Base-by-base conservation (phyloP, 2,888 invertebrate species). In the Tuberolachnus salignus region DNA sequence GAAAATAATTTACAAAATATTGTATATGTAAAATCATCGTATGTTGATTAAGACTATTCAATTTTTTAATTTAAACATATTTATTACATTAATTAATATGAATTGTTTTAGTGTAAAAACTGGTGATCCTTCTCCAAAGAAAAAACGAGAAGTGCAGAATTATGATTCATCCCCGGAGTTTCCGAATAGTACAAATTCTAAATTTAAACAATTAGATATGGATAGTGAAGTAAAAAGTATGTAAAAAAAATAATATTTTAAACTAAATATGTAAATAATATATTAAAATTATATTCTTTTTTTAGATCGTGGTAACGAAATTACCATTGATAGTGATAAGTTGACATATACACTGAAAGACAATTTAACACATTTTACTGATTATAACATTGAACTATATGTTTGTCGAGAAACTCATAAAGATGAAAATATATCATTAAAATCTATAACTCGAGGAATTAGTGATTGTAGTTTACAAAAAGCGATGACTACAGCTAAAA, bases 1-100 rank as follows among this genome's bases (percentile, higher is more conserved):
- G 94, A 95, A 85, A 92, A 95, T 84, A 89, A 90, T 53, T 85
- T 95, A 70, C 94, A 94, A 84, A 94, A 95, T 85, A 88, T 88
- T 84, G 91, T 94, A 73, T 91, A 90, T 83, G 84, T 89, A 3
- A 89, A 88, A 83, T 86, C 86, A 83, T 86, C 86, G 84, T 84
- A 82, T 55, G 70, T 63, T 23, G 14, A 72, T 19, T 2, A 6
- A 19, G 55, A 13, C 21, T 44, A 4, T 46, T n/a, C 55, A 4
- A 21, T 59, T 19, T n/a, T n/a, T 59, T 19, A 72, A 6, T 34
- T 34, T 34, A 49, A 61, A 26, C 21, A 49, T 61, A 34, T 19
- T 21, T 34, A 21, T 3, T 63, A 51, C 13, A 51, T 63, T 72
- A 8, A 42, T 26, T 14, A 67, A 59, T 78, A 23, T 67, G 21